Conservation (phyloP, 2,888 invertebrate genomes). For the Aleiodes testaceus region DNA sequence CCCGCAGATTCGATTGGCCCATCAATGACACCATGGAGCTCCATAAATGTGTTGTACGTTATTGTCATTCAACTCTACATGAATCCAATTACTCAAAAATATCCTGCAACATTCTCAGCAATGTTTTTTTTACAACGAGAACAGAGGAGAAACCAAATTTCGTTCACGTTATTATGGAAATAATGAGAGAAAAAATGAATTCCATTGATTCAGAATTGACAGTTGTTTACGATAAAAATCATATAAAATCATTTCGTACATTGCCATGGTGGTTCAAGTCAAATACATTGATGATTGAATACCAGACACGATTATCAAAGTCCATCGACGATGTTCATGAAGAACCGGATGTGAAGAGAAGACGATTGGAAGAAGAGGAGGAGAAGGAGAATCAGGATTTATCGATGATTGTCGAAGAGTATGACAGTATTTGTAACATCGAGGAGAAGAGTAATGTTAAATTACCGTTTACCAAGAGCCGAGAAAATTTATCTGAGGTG, state of each 20-base stretch:
- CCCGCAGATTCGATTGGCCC: conserved; percentile 65
- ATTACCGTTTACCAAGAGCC: background rate
- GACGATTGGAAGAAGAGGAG: conserved; percentile 22
- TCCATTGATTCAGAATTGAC: conserved; percentile 55
- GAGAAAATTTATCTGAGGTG: conserved; percentile 37
- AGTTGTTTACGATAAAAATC: conserved; percentile 77
- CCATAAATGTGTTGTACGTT: conserved; percentile 57
- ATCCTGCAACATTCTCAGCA: conserved; percentile 58
- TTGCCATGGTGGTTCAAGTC: conserved; percentile 78
- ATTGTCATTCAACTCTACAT: conserved; percentile 59
- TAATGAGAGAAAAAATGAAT: conserved; percentile 62
- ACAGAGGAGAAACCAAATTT: conserved; percentile 56
- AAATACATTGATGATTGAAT: conserved; percentile 55
- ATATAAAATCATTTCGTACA: conserved; percentile 75
- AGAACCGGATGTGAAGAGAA: conserved; percentile 21
- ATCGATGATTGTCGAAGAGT: conserved; percentile 26
- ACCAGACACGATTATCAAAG: conserved; percentile 48
- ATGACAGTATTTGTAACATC: conserved; percentile 36
- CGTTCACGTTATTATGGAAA: conserved; percentile 61
- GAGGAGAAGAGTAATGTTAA: conserved; percentile 27
- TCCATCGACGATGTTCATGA: conserved; percentile 27
- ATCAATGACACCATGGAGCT: conserved; percentile 58
- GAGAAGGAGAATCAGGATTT: conserved; percentile 30
- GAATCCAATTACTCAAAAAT: conserved; percentile 53
- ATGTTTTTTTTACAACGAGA: conserved; percentile 57